Percentiles rank a stretch among this genome's conserved stretches.
Conservation (phyloP, 2,888 invertebrate genomes). For the Sepiola atlantica region DNA sequence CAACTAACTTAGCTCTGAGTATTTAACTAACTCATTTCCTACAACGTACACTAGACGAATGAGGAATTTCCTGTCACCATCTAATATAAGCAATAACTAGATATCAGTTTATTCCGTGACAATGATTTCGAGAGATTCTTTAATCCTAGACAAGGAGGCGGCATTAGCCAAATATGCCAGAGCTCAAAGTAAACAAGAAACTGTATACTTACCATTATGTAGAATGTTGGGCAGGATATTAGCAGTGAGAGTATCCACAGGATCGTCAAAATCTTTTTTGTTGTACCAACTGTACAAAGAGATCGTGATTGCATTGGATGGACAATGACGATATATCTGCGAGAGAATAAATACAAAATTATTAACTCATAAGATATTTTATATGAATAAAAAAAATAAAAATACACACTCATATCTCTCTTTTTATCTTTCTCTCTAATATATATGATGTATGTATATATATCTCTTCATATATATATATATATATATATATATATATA, state of each 20-base stretch:
- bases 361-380: neutral
- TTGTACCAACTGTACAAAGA: slow-evolving; percentile 77
- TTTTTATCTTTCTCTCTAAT: neutral
- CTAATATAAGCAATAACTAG: no score
- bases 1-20: no score
- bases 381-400: neutral
- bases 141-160: no score
- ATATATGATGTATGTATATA: no score
- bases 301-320: slow-evolving; percentile 77
- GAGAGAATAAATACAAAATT: slow-evolving; percentile 41
- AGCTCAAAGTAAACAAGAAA: no score
- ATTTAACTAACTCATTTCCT: no score
- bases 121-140: no score
- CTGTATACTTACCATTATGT: slow-evolving; percentile 74
- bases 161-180: no score
- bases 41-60: no score
- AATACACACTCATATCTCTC: neutral
- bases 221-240: slow-evolving; percentile 75
- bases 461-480: no score
- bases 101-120: no score
- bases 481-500: slow-evolving; percentile 32
- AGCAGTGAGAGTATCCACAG: slow-evolving; percentile 76
- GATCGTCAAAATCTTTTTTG: slow-evolving; percentile 74
- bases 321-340: slow-evolving; percentile 78
- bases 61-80: no score